A percentile compares a stretch with the other conserved stretches of the same genome.
Conservation (phyloP, 2,113 vertebrate genomes). For the Trogon melanurus region DNA sequence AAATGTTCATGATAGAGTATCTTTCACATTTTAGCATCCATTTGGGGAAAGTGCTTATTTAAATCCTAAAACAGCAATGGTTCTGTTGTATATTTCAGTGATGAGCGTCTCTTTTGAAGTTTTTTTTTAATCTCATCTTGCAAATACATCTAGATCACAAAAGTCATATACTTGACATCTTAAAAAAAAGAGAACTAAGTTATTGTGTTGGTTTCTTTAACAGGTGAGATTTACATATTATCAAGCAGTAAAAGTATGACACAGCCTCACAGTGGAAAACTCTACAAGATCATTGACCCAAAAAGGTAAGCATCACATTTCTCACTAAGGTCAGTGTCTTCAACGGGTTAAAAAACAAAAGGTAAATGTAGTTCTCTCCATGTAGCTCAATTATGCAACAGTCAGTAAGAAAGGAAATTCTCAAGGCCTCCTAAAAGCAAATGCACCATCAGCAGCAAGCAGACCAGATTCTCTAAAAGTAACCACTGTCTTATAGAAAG, state of each 20-base stretch:
- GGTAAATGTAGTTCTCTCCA: not conserved
- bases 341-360: not conserved
- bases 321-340: not conserved
- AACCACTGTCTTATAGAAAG: not conserved
- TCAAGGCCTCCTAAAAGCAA: not conserved
- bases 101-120: not conserved
- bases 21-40: not conserved
- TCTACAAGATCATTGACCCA: conserved; percentile 95
- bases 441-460: not conserved
- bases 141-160: not conserved
- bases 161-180: not conserved
- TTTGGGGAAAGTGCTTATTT: not conserved
- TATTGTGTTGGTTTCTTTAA: conserved; percentile 37
- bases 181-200: not conserved
- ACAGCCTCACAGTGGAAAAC: conserved; percentile 92
- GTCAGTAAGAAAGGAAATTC: not conserved
- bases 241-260: conserved; percentile 95
- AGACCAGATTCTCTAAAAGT: not conserved
- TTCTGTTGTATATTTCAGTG: not conserved
- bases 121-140: not conserved
- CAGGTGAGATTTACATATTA: conserved; percentile 96
- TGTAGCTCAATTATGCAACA: not conserved
- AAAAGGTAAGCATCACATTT: conserved; percentile 85
- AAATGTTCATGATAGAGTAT: not conserved
- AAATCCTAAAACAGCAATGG: not conserved